Conservation (phyloP, 2,113 vertebrate species). For the Poeciliopsis turrubarensis region DNA sequence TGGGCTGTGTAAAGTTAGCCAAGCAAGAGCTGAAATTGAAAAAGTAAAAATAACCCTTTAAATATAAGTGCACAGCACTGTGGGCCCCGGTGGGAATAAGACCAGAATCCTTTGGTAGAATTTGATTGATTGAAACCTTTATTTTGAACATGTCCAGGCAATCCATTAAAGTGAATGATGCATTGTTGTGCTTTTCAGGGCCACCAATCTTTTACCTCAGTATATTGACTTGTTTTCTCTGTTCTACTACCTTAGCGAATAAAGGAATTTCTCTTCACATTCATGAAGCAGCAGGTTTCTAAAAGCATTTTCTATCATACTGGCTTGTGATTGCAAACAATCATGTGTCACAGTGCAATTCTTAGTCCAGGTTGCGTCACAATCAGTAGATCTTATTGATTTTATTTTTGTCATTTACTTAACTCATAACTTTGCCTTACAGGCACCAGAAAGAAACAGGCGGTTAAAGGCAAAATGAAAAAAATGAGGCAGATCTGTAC, state of each 20-base stretch:
- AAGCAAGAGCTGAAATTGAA: too few relatives aligned
- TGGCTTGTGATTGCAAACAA: background rate
- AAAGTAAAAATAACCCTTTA: too few relatives aligned
- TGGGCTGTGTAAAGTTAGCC: too few relatives aligned
- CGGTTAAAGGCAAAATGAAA: background rate
- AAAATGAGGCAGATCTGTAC: background rate
- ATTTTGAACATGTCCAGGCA: background rate
- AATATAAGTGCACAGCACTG: too few relatives aligned
- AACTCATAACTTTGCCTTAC: background rate
- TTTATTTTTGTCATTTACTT: background rate
- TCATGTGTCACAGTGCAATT: background rate
- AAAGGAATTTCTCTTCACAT: background rate
- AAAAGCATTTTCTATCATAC: background rate
- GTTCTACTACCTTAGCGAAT: background rate
- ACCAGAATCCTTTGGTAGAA: background rate
- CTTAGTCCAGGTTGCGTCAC: background rate
- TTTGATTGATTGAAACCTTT: background rate
- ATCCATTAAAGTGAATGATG: background rate
- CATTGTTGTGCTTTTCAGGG: background rate
- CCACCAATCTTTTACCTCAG: background rate
- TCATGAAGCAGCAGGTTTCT: background rate
- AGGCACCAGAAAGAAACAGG: background rate
- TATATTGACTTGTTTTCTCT: constrained; percentile 4
- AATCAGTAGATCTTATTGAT: background rate
- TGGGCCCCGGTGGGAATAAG: background rate